Base-by-base conservation (phyloP, 1,140 invertebrate species). In the Leguminivora glycinivorella region DNA sequence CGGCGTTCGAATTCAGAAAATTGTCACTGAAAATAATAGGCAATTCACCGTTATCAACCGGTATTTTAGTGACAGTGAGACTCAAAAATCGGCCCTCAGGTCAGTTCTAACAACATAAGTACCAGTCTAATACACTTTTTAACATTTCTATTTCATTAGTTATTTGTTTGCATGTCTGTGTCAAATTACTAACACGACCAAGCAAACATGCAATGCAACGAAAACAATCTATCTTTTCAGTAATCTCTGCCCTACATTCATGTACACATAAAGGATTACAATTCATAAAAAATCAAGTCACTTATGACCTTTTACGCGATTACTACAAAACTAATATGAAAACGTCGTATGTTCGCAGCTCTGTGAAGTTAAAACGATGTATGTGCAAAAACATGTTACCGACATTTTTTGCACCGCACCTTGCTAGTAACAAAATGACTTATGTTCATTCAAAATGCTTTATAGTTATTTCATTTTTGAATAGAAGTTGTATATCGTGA, bases 161-260 rank as follows among this genome's bases (percentile, higher is more conserved):
- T 52, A 52, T 52, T 52, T 52, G 47, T 52, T 52, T 22, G 47
- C 47, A 52, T 52, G 47, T 52, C 47, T 52, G 7, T 52, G 19
- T 22, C 47, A 52, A 22, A 52, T 52, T 52, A 52, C 19, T 6
- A 10, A 22, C 47, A 52, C 6, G 47, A 19, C 47, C 6, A 43
- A n/a, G 40, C 40, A 22, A 22, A n/a, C 47, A 52, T 52, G 47
- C 47, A 52, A 52, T 52, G 47, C 47, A 52, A 52, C 19, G 19
- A 52, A 52, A 52, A 52, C 0, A n/a, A n/a, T 43, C 40, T 7
- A 38, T 5, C n/a, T n/a, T 43, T 43, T 43, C 40, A 43, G 40
- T 43, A 43, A 43, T 43, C n/a, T 17, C 5, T 43, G 40, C 17
- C 40, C 40, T 43, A 43, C 14, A 43, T 43, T 43, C n/a, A 43